A percentile compares a stretch with the other conserved stretches of the same genome.
These are phyloP conservation scores for Pandemis heparana DNA, from an alignment of 2,888 invertebrate genomes.

Conservation along the genomic window DNA sequence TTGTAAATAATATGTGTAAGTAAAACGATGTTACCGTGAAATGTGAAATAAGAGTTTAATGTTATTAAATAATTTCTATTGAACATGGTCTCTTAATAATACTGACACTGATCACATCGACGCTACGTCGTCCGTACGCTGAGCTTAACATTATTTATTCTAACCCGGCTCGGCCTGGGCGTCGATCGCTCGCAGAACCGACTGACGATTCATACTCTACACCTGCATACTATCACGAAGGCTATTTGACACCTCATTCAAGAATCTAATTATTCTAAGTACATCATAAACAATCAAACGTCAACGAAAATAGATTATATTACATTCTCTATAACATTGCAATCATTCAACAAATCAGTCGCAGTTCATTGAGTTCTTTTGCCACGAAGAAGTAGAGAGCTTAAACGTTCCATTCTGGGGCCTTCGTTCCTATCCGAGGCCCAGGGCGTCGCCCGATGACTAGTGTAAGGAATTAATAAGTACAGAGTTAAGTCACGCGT, in stretches of 20 bases:
- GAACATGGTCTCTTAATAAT: conserved; percentile 80
- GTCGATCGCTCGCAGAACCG: conserved; percentile 1
- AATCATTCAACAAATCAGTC: conserved; percentile 11
- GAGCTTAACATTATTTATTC: conserved; percentile 26
- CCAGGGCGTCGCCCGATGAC: conserved; percentile 54
- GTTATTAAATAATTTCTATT: conserved; percentile 86
- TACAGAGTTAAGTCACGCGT: conserved; percentile 51
- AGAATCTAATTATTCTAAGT: neutral
- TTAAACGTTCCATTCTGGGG: conserved; percentile 3
- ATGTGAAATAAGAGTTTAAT: conserved; percentile 86
- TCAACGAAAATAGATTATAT: neutral
- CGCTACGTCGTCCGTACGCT: conserved; percentile 49
- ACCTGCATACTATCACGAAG: neutral
- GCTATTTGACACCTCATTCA: conserved; percentile 19
- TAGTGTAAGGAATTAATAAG: conserved; percentile 52
- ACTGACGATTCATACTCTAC: neutral
- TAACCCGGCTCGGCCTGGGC: conserved; percentile 22
- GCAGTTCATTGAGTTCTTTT: neutral
- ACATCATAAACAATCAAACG: neutral
- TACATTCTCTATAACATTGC: neutral
- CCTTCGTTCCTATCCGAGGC: conserved; percentile 26
- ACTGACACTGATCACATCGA: conserved; percentile 82
- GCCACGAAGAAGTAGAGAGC: neutral
- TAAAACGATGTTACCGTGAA: conserved; percentile 86
- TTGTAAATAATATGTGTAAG: conserved; percentile 85